Evolutionary conservation across 2,888 invertebrate genomes (phyloP), one percentile per base, ranked within the genome.

Genomic region (Apamea crenata): DNA sequence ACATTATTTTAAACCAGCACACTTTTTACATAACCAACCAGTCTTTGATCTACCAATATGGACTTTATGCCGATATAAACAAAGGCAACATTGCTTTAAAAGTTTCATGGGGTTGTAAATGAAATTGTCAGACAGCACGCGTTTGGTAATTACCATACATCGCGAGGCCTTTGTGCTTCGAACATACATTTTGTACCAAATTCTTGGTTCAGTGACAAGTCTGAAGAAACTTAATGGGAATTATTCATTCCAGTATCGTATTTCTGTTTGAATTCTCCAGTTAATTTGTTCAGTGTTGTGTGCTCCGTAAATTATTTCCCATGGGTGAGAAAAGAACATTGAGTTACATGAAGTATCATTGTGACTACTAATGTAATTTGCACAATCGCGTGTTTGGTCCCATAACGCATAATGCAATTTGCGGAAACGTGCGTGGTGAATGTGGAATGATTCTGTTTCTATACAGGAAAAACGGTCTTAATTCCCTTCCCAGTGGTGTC

Each of bases 61-160:
- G 53, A 73, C 75, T 44, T 66, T 79, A 78, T n/a, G 0, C 0
- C 0, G 0, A 65, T 70, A 2, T 12, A 65, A 59, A 74, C 77
- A 85, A 83, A 44, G 65, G 2, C 5, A 32, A 10, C 14, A 25
- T 59, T 25, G 2, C 10, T 47, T 25, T 2, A 32, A 74, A 61
- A 47, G 14, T 56, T 61, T 36, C 18, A 69, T 44, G n/a, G 69
- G 25, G 36, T 68, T 40, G 3, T 56, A 50, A 74, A 50, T 71
- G 77, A 82, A 74, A 32, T 80, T 82, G 73, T 68, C 25, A 21
- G 50, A 36, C 70, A 63, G 84, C 83, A 79, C 69, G 83, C 79
- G 71, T 88, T 86, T 61, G 73, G 85, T 92, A 93, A 94, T 94
- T 93, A 93, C 88, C 90, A 91, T 91, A 92, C 85, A 91, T 93